Base-by-base conservation (phyloP, 2,888 invertebrate genomes). In the Apamea anceps region DNA sequence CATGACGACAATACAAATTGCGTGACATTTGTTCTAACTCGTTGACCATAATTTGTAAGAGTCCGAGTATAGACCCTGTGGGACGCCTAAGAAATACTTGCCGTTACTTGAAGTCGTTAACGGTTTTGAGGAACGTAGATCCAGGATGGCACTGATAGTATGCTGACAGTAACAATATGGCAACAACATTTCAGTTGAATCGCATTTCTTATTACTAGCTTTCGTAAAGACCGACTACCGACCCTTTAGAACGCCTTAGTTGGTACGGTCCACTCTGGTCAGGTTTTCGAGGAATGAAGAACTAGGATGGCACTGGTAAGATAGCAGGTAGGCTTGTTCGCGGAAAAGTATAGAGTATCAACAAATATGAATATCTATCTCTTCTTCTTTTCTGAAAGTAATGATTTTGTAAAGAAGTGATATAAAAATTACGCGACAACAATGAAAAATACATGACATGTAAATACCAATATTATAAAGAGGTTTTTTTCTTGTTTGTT, bases 51-150 rank as follows among this genome's bases (percentile, higher is more conserved):
- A 18, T 25, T 45, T 13, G 18, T 45, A 54, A 8, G 0, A n/a
- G 28, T 18, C 42, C 45, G 5, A 80, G 15, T 54, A 32, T 79
- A 54, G 15, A 51, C 28, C 81, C 72, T 81, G 42, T 15, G 28
- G 25, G 42, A 79, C 10, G 21, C 60, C 21, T 42, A 42, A 42
- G 10, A 25, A 48, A 12, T 25, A 28, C 3, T 57, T 66, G 12
- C 12, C 32, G 10, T 42, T 57, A 8, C 1, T 57, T 32, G 5
- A 45, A 32, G 6, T 25, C 0, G 4, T 18, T 6, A 66, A 32
- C n/a, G 10, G 18, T 62, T 57, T 57, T 28, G 10, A n/a, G 7
- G 25, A 74, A 37, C 48, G 10, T 37, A 37, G 2, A n/a, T 48
- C n/a, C 21, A 62, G 10, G 25, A 21, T 80, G 0, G n/a, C 5